Base-by-base conservation (phyloP, 2,797 vertebrate genomes). In the Labeo calbasu region DNA sequence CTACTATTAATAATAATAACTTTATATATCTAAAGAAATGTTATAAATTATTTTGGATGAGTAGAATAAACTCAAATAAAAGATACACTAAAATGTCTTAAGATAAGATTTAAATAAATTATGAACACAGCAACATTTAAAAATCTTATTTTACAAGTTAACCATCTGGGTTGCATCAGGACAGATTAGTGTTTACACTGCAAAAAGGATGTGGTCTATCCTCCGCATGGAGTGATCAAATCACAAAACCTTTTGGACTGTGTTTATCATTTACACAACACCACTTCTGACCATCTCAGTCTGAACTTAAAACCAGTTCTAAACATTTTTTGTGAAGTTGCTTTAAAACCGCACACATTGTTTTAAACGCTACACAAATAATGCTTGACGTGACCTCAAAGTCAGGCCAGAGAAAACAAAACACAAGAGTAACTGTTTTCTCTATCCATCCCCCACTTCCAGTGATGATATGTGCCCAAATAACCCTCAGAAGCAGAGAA, bases 391-490 rank as follows among this genome's bases (percentile, higher is more conserved):
- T 46, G 53, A 76, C 21, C 53, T 40, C 59, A 66, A 66, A 25
- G 8, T 10, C 21, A 66, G 28, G 68, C 78, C 48, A 79, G 71
- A 82, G 12, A n/a, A 63, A 78, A 28, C 19, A 48, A 46, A 21
- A 61, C 53, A 19, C 32, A 13, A 53, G 15, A 77, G 43, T 70
- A 71, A 43, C 61, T 21, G 28, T 46, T 40, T 69, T 17, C 32
- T 79, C 70, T 46, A 77, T 88, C 82, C 76, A 73, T 86, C 73
- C 68, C 78, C 46, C 36, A 77, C 79, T 86, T 87, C 87, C 70
- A 77, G 53, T 77, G 75, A 78, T 78, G 79, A 83, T 85, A 79
- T 48, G 50, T 83, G 66, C 73, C 36, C 71, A 86, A 85, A 85
- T 66, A 51, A 72, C 69, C 73, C 81, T 68, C 68, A 25, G 73